Evolutionary conservation across 2,797 vertebrate species (phyloP), one percentile per base, ranked within the genome.

Genomic region (Enteromius argenteus): DNA sequence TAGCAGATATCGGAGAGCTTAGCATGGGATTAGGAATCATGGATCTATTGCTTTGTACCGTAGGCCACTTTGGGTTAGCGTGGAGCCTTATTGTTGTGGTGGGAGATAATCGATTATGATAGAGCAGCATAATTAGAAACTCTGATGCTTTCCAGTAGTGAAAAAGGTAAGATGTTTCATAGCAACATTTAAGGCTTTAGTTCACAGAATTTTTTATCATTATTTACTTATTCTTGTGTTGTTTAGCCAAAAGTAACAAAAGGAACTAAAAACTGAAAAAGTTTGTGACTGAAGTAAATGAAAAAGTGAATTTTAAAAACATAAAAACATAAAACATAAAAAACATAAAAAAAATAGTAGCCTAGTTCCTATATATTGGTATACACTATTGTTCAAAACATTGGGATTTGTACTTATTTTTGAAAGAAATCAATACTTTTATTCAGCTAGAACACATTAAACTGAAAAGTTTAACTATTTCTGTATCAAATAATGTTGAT

Each of bases 1-100:
- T 53, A n/a, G 10, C n/a, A 81, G 78, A 80, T 86, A 84, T 80
- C 58, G 27, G 42, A 62, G 49, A 84, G 62, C 37, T 84, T 71
- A 46, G 37, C n/a, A 9, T 68, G 49, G 81, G 81, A 86, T 84
- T 86, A 79, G 32, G 53, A 82, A 32, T 68, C 49, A 7, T 0
- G 27, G 74, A 79, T 56, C 69, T 64, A 44, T 42, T 23, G 44
- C 32, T 77, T 72, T 78, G 37, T 53, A 62, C 81, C 17, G 1
- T 69, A 62, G 64, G 82, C 64, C 49, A 44, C 64, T 84, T 84
- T 78, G 13, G 49, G 35, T 84, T 56, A 32, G 62, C 13, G 4
- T 32, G 19, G 2, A 39, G 64, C 27, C 74, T 69, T 84, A 78
- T 78, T 21, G 13, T 35, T 78, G 19, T 71, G 64, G n/a, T 32